A percentile compares a stretch with the other conserved stretches of the same genome.
These are phyloP conservation scores for Bombus pascuorum DNA, from an alignment of 1,140 invertebrate species.

Conservation along the genomic window DNA sequence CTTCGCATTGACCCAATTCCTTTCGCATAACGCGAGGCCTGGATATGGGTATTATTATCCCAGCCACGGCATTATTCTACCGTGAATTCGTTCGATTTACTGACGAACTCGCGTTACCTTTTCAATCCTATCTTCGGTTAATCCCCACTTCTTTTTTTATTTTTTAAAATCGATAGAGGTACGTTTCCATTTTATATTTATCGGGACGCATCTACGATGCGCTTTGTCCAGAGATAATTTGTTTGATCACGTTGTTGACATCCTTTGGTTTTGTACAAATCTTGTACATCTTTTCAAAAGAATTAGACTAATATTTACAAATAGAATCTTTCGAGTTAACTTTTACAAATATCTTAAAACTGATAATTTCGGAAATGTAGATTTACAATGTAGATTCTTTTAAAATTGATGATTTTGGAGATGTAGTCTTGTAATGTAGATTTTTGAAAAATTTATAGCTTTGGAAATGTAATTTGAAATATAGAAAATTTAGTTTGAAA, in stretches of 20 bases:
- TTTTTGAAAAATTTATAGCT: no score
- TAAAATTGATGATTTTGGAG: no score
- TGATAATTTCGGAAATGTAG: no score
- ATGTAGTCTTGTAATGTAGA: no score
- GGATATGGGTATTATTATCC: conserved; percentile 42
- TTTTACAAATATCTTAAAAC: background rate
- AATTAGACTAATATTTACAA: no score
- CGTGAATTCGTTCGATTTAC: background rate
- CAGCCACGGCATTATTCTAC: conserved; percentile 10
- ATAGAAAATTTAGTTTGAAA: background rate
- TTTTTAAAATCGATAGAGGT: background rate
- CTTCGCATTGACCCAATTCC: conserved; percentile 50
- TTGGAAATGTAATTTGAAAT: background rate
- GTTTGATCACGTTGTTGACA: background rate
- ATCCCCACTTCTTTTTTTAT: background rate
- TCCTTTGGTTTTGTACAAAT: no score
- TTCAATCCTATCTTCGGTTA: background rate
- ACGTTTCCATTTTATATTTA: background rate
- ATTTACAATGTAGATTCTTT: no score
- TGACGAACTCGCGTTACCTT: background rate
- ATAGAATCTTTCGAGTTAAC: background rate
- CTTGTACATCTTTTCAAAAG: no score
- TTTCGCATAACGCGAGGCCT: conserved; percentile 30
- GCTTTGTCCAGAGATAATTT: background rate
- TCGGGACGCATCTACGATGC: background rate